Evolutionary conservation across 2,113 vertebrate species (phyloP), one percentile per base, ranked within the genome.

Genomic region (Thinocorus orbignyianus): DNA sequence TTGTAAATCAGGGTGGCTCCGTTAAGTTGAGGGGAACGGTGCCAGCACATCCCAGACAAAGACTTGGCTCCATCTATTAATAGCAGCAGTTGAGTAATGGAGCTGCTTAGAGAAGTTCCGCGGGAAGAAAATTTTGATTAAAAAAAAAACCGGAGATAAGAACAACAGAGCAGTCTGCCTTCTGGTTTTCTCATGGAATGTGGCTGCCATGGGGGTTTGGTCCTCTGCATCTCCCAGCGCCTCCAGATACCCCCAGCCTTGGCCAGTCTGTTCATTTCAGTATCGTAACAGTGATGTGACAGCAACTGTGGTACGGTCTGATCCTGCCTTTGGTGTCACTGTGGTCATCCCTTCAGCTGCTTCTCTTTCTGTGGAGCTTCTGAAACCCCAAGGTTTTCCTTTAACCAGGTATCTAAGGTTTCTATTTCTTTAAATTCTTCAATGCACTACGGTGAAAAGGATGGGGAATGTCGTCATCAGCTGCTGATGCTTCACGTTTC

Each of bases 1-100:
- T 3, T 33, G 48, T 81, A 84, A 48, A 78, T 89, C 92, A 74
- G 54, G 16, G 65, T 55, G 51, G 46, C 68, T 92, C 39, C 66
- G 8, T 57, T 52, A 35, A 42, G 33, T 54, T 18, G 30, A 2
- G 5, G 62, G 92, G 91, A 46, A 7, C 9, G 3, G 51, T 33
- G 94, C 72, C 95, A 95, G 88, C 60, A 35, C 39, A 16, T 41
- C 86, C 86, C 92, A 80, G 79, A 72, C 57, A 24, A 44, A 87
- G 82, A 4, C 83, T 33, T 33, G 64, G 41, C 86, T 66, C 3
- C 0, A 2, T 9, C 83, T 78, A 10, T 91, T 92, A 62, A 71
- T 23, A 91, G 90, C 66, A 66, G 5, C 18, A n/a, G 10, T 4
- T 2, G 3, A 55, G 82, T 19, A 35, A 28, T 12, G 41, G 79